These are phyloP conservation scores for Botrylloides violaceus DNA, from an alignment of 23 tunicate genomes.

Conservation along the genomic window DNA sequence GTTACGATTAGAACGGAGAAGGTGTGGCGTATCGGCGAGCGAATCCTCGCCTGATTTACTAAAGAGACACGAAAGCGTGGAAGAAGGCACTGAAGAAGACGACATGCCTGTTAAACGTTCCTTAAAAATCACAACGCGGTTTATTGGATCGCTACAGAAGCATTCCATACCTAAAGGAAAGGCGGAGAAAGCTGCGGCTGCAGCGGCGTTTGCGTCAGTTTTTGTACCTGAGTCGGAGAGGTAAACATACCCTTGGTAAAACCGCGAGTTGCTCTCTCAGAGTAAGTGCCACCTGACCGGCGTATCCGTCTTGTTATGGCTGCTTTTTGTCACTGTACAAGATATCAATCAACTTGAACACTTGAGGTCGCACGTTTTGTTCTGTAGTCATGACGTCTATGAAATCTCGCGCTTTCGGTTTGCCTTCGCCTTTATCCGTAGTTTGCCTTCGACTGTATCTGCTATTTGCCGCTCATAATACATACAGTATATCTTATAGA, in stretches of 20 bases:
- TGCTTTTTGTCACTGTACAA: too few species aligned
- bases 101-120: slow-evolving; percentile 71
- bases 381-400: too few species aligned
- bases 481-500: too few species aligned
- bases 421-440: too few species aligned
- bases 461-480: too few species aligned
- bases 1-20: slow-evolving; percentile 34
- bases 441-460: too few species aligned
- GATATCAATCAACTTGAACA: too few species aligned
- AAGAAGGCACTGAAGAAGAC: slow-evolving; percentile 4
- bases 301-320: background rate
- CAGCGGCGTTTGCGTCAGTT: slow-evolving; percentile 71
- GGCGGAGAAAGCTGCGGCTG: slow-evolving; percentile 59
- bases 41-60: slow-evolving; percentile 34
- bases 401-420: too few species aligned
- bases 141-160: slow-evolving; percentile 80
- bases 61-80: slow-evolving; percentile 3
- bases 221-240: slow-evolving; percentile 44
- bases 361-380: too few species aligned
- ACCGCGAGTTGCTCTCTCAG: too few species aligned
- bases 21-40: slow-evolving; percentile 61
- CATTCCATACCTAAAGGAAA: slow-evolving; percentile 50
- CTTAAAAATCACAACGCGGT: slow-evolving; percentile 58
- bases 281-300: background rate
- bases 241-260: too few species aligned